These are phyloP conservation scores for Eulithis testata DNA, from an alignment of 2,888 invertebrate genomes.

Conservation along the genomic window DNA sequence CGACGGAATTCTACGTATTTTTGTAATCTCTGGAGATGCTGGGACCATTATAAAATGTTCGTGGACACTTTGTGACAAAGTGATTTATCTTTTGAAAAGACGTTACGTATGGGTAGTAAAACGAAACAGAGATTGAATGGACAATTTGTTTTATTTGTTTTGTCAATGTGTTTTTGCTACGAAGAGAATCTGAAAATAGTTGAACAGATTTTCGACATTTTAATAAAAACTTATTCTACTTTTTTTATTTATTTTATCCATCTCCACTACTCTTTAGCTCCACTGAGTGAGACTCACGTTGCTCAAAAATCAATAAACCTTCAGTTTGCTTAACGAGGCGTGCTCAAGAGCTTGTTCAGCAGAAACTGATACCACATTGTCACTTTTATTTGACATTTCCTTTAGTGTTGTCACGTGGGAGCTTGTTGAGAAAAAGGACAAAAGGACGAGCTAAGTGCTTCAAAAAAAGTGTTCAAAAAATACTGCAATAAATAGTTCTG, in stretches of 20 bases:
- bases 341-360: slow-evolving; percentile 53
- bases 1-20: slow-evolving; percentile 56
- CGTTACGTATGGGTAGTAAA: slow-evolving; percentile 25
- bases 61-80: slow-evolving; percentile 28
- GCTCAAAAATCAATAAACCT: not conserved
- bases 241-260: too few relatives aligned
- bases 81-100: slow-evolving; percentile 36
- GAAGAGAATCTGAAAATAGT: slow-evolving; percentile 1
- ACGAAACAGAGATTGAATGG: slow-evolving; percentile 28
- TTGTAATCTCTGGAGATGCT: slow-evolving; percentile 44
- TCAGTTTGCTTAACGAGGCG: slow-evolving; percentile 34
- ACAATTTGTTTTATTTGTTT: slow-evolving; percentile 26
- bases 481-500: not conserved
- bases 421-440: slow-evolving; percentile 20
- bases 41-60: slow-evolving; percentile 38
- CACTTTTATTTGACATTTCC: slow-evolving; percentile 59
- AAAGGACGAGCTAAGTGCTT: slow-evolving; percentile 19
- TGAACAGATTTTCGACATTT: too few relatives aligned
- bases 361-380: slow-evolving; percentile 49
- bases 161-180: slow-evolving; percentile 6
- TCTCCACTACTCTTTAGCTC: too few relatives aligned
- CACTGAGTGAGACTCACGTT: not conserved
- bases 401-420: slow-evolving; percentile 35
- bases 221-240: too few relatives aligned
- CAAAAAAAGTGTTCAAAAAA: slow-evolving; percentile 12